Conservation (phyloP, 1,140 invertebrate genomes). For the Drosophila malerkotliana region DNA sequence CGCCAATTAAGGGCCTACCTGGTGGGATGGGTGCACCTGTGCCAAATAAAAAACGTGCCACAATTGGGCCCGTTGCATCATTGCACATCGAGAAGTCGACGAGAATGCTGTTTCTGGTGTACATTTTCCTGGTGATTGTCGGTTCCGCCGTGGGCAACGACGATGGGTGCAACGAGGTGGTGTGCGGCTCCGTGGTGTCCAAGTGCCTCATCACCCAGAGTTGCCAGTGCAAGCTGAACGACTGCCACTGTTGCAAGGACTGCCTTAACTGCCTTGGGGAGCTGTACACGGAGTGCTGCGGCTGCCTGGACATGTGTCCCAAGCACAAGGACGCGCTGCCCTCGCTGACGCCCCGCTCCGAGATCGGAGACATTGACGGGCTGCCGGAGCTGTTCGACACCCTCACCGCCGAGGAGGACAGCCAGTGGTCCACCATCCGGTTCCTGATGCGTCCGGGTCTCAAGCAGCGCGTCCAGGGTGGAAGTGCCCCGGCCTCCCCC, state of each 20-base stretch:
- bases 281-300: constrained; percentile 96
- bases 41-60: background rate
- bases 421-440: constrained; percentile 91
- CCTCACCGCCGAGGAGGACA: constrained; percentile 91
- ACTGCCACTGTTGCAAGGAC: constrained; percentile 96
- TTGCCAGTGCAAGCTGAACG: constrained; percentile 96
- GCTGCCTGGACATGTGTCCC: constrained; percentile 96
- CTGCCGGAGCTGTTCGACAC: constrained; percentile 93
- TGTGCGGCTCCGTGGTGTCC: constrained; percentile 91
- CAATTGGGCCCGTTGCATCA: background rate
- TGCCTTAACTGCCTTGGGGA: constrained; percentile 95
- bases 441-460: constrained; percentile 84
- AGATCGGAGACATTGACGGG: constrained; percentile 94
- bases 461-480: constrained; percentile 57
- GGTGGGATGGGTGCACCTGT: background rate
- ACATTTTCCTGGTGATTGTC: constrained; percentile 7
- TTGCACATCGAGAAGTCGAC: background rate
- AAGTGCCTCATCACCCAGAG: constrained; percentile 98
- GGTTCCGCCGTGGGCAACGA: constrained; percentile 22
- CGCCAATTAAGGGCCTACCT: background rate
- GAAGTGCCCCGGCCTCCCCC: constrained; percentile 11
- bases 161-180: constrained; percentile 78
- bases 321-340: constrained; percentile 90
- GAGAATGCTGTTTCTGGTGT: background rate
- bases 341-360: constrained; percentile 90